Evolutionary conservation across 2,113 vertebrate genomes (phyloP).

Genomic region (Cromileptes altivelis): DNA sequence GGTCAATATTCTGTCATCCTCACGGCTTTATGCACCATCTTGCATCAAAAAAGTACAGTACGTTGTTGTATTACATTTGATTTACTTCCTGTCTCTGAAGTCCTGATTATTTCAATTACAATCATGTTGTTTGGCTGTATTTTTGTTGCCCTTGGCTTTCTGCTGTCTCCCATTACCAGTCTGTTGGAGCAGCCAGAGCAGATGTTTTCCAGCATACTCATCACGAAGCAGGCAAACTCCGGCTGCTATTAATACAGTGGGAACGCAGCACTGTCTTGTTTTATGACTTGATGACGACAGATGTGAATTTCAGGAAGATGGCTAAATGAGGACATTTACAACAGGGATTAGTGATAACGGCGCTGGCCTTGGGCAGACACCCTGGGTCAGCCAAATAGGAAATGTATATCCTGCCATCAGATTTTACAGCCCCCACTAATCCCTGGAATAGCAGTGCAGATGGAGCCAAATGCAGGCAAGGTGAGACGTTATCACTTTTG

Average conservation of each 20-base stretch:
- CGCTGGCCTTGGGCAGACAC: conserved; percentile 21
- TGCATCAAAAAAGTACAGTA: conserved; percentile 12
- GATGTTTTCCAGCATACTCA: conserved; percentile 62
- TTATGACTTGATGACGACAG: conserved; percentile 70
- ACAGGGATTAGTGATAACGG: conserved; percentile 64
- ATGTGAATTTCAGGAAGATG: conserved; percentile 67
- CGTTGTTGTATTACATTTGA: conserved; percentile 26
- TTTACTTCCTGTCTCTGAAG: conserved; percentile 45
- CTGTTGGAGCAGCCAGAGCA: conserved; percentile 54
- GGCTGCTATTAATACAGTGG: conserved; percentile 55
- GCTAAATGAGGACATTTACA: conserved; percentile 69
- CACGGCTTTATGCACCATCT: conserved; percentile 31
- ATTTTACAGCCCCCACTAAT: conserved; percentile 70
- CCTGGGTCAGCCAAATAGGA: conserved; percentile 61
- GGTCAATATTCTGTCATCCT: conserved; percentile 46
- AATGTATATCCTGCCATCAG: conserved; percentile 69
- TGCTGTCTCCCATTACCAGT: conserved; percentile 46
- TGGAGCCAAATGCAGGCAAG: conserved; percentile 66
- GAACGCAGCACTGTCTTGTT: conserved; percentile 50
- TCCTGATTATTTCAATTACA: conserved; percentile 61
- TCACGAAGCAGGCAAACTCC: conserved; percentile 44
- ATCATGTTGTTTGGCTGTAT: conserved; percentile 48
- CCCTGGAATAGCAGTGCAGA: conserved; percentile 58
- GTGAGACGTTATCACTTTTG: conserved; percentile 51
- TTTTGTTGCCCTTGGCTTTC: conserved; percentile 60